Percentiles rank a stretch among this genome's conserved stretches.
Evolutionary conservation across 1,140 invertebrate genomes (phyloP).

Genomic region (Euwallacea similis): DNA sequence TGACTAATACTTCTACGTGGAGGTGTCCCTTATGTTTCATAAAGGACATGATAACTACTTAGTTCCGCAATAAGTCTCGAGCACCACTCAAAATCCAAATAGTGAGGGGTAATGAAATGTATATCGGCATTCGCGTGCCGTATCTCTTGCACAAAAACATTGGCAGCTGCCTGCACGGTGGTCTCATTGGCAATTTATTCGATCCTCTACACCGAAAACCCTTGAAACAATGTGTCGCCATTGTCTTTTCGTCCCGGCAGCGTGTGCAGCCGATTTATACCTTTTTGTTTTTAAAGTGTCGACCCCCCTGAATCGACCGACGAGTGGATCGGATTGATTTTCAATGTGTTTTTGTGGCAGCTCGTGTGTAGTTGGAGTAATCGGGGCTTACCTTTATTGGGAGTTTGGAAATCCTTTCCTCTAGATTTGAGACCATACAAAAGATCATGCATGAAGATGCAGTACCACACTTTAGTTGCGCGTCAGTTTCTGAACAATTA

Average conservation of each 20-base stretch:
- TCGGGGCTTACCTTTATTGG: background rate
- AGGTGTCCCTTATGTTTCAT: background rate
- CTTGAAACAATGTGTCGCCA: constrained; percentile 43
- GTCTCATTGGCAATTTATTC: constrained; percentile 38
- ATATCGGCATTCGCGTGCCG: constrained; percentile 41
- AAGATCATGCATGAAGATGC: too few relatives aligned
- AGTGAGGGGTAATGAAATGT: constrained; percentile 37
- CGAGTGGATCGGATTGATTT: constrained; percentile 35
- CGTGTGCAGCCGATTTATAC: constrained; percentile 41
- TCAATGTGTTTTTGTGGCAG: constrained; percentile 22
- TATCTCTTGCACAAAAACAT: constrained; percentile 39
- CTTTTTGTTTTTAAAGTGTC: constrained; percentile 42
- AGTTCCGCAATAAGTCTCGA: constrained; percentile 9
- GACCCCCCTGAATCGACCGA: constrained; percentile 34
- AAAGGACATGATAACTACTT: constrained; percentile 4
- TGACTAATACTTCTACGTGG: too few relatives aligned
- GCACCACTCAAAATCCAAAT: constrained; percentile 29
- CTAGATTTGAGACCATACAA: too few relatives aligned
- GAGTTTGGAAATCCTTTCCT: too few relatives aligned
- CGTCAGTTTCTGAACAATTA: too few relatives aligned
- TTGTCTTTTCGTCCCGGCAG: constrained; percentile 31
- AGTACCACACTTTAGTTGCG: too few relatives aligned
- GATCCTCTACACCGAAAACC: constrained; percentile 36
- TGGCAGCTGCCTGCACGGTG: constrained; percentile 38
- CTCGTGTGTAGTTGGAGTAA: constrained; percentile 3